phyloP scores from a whole-genome alignment of 2,113 vertebrate genomes.

The Athene cunicularia region DNA sequence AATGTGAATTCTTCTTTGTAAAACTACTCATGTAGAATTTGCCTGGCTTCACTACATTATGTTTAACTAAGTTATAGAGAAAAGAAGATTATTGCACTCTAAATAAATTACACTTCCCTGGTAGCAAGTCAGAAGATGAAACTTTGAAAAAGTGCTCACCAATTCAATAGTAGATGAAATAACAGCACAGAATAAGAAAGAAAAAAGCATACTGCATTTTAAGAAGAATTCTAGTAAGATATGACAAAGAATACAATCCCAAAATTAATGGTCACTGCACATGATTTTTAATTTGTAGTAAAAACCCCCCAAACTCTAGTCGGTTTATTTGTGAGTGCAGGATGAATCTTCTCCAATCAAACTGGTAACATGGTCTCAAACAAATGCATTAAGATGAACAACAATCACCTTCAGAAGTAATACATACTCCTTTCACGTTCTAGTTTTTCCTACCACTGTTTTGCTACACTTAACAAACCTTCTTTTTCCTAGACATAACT shows the following conservation, averaged over 20 bases:
- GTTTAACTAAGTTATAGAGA: background rate
- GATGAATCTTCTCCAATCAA: background rate
- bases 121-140: background rate
- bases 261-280: background rate
- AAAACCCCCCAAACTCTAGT: background rate
- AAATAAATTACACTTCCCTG: background rate
- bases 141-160: background rate
- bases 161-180: background rate
- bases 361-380: background rate
- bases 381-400: background rate
- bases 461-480: background rate
- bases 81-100: background rate
- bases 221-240: background rate
- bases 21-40: background rate
- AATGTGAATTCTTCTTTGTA: background rate
- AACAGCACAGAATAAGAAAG: background rate
- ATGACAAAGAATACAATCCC: background rate
- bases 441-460: background rate
- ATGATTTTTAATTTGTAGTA: background rate
- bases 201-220: background rate
- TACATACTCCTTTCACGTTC: background rate
- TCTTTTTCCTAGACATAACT: background rate
- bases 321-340: background rate
- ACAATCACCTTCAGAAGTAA: background rate
- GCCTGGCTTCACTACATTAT: background rate